phyloP scores from a whole-genome alignment of 64 coral and sea anemone genomes.

The Hydrozoanthus tunicans region DNA sequence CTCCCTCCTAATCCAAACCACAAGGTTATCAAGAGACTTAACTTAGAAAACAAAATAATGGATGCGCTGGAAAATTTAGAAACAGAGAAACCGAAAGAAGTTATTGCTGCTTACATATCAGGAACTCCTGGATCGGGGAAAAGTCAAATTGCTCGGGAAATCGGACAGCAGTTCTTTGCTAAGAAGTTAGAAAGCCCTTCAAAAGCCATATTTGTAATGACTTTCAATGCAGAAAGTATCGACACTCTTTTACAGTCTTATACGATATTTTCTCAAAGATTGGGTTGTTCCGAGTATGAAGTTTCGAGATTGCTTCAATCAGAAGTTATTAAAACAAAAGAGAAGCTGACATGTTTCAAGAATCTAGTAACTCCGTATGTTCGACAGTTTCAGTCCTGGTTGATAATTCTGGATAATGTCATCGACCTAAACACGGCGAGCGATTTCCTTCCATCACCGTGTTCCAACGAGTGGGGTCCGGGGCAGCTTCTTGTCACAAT shows the following conservation, averaged over 20 bases:
- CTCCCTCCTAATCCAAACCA: conserved; percentile 65
- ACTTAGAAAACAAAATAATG: conserved; percentile 26
- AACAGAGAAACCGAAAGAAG: conserved; percentile 14
- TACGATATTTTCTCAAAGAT: conserved; percentile 9
- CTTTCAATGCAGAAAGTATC: conserved; percentile 40
- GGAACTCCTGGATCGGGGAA: conserved; percentile 43
- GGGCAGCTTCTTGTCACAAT: conserved; percentile 50
- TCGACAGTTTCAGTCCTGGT: conserved; percentile 46
- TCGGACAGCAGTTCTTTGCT: conserved; percentile 54
- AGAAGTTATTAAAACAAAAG: conserved; percentile 17
- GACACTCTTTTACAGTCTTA: conserved; percentile 53
- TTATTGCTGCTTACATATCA: conserved; percentile 43
- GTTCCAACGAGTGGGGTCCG: conserved; percentile 24
- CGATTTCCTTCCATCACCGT: conserved; percentile 24
- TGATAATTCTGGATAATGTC: conserved; percentile 66
- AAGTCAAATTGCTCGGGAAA: conserved; percentile 59
- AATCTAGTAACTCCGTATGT: conserved; percentile 39
- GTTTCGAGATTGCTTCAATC: conserved; percentile 25
- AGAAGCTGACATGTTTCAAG: conserved; percentile 40
- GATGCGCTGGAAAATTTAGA: conserved; percentile 17
- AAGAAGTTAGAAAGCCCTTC: conserved; percentile 10
- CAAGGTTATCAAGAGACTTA: not conserved
- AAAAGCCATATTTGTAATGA: conserved; percentile 54
- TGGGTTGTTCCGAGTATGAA: conserved; percentile 39
- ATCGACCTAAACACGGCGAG: conserved; percentile 16